phyloP scores from a whole-genome alignment of 30 jellyfish, hydroid and myxozoan genomes.

The Euphysa ruthae region DNA sequence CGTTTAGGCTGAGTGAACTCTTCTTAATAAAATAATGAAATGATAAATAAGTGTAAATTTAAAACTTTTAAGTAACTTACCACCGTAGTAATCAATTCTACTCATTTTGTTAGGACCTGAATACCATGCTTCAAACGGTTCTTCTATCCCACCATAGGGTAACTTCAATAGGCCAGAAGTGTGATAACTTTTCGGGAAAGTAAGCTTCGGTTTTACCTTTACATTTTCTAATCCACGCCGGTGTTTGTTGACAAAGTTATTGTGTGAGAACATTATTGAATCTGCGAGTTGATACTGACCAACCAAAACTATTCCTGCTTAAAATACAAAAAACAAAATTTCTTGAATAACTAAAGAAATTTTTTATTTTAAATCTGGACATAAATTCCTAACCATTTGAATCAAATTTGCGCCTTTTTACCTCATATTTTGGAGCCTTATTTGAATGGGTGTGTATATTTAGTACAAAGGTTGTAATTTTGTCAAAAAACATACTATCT shows the following conservation, averaged over 20 bases:
- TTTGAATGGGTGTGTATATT: too few species aligned
- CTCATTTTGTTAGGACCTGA: constrained; percentile 66
- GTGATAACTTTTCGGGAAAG: constrained; percentile 57
- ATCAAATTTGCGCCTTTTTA: too few species aligned
- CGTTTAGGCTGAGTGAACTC: too few species aligned
- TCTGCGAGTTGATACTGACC: constrained; percentile 35
- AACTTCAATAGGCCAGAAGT: constrained; percentile 59
- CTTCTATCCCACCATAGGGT: constrained; percentile 82
- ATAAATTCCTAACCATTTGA: too few species aligned
- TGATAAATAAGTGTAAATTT: too few species aligned
- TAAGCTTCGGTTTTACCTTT: constrained; percentile 5
- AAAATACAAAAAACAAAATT: neutral
- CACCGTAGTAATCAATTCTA: constrained; percentile 89
- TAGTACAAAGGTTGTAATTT: too few species aligned
- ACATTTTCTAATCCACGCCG: constrained; percentile 13
- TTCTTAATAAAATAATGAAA: too few species aligned
- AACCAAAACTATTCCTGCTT: constrained; percentile 28
- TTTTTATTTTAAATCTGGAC: too few species aligned
- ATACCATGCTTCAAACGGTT: constrained; percentile 93
- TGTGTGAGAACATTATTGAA: neutral
- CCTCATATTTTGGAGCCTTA: too few species aligned
- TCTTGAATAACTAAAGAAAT: neutral
- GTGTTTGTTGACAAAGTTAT: constrained; percentile 5
- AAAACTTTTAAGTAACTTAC: too few species aligned
- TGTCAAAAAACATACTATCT: too few species aligned